phyloP scores from a whole-genome alignment of 1,140 invertebrate species.

The Lepidurus couesii region DNA sequence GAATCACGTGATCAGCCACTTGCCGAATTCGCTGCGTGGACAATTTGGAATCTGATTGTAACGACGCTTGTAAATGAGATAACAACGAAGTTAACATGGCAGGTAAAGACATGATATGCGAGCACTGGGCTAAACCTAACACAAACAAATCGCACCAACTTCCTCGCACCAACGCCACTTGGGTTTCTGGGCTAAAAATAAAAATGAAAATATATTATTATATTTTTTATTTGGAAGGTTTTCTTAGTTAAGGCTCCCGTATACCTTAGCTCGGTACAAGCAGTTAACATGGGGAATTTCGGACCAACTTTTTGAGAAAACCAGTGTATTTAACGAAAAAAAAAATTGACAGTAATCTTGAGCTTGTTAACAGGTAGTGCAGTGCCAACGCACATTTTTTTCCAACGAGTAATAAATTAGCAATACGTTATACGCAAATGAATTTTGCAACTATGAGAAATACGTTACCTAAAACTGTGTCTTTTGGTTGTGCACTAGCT shows the following conservation, averaged over 20 bases:
- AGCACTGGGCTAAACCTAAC: constrained; percentile 83
- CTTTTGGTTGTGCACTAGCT: no score
- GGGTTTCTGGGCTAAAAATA: constrained; percentile 67
- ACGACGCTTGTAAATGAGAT: constrained; percentile 51
- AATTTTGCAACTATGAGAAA: no score
- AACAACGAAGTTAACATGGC: constrained; percentile 77
- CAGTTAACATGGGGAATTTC: not conserved
- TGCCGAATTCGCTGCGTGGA: constrained; percentile 64
- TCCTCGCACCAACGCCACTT: constrained; percentile 72
- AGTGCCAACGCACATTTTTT: no score
- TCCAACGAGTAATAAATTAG: no score
- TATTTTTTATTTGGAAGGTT: not conserved
- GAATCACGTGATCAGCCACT: constrained; percentile 73
- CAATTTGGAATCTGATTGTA: constrained; percentile 61
- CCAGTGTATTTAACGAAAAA: no score
- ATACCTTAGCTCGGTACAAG: no score
- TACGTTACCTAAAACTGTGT: no score
- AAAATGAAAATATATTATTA: constrained; percentile 33
- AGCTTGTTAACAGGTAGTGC: no score
- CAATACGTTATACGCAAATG: no score
- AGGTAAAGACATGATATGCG: constrained; percentile 67
- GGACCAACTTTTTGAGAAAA: constrained; percentile 9
- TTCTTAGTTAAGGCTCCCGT: no score
- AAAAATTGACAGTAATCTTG: no score
- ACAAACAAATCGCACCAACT: constrained; percentile 92